phyloP scores from a whole-genome alignment of 2,113 vertebrate species.

The Phycodurus eques region DNA sequence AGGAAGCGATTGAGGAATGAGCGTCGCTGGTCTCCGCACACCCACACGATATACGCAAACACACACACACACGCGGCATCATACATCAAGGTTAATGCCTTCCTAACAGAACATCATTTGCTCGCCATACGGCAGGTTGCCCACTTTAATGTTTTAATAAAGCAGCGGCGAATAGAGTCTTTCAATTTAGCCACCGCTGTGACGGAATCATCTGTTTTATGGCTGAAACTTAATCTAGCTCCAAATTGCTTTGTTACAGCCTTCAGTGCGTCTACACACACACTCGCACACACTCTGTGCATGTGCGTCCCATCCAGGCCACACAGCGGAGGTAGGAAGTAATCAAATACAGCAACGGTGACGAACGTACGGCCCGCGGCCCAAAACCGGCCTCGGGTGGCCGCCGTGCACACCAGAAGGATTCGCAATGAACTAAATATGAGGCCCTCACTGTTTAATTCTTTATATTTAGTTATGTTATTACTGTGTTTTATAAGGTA shows the following conservation, averaged over 20 bases:
- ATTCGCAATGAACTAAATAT: too few relatives aligned
- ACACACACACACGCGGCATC: slow-evolving; percentile 1
- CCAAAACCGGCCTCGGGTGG: too few relatives aligned
- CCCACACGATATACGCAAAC: neutral
- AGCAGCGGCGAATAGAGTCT: slow-evolving; percentile 45
- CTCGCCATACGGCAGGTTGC: slow-evolving; percentile 50
- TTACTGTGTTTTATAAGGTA: too few relatives aligned
- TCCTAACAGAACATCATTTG: slow-evolving; percentile 55
- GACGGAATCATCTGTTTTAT: slow-evolving; percentile 60
- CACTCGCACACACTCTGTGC: neutral
- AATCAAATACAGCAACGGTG: neutral
- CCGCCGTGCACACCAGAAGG: too few relatives aligned
- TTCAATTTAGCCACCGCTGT: slow-evolving; percentile 48
- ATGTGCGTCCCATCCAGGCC: neutral
- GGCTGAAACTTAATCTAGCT: slow-evolving; percentile 62
- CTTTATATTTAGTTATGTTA: too few relatives aligned
- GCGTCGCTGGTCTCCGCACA: neutral
- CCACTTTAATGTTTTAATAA: slow-evolving; percentile 61
- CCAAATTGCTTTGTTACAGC: slow-evolving; percentile 60
- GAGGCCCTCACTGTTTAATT: too few relatives aligned
- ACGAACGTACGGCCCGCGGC: too few relatives aligned
- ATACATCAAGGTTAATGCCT: slow-evolving; percentile 58
- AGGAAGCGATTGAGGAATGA: neutral
- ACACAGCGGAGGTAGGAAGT: neutral
- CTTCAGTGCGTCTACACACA: slow-evolving; percentile 30